Conservation (phyloP, 2,797 vertebrate genomes). For the Phoebastria nigripes region DNA sequence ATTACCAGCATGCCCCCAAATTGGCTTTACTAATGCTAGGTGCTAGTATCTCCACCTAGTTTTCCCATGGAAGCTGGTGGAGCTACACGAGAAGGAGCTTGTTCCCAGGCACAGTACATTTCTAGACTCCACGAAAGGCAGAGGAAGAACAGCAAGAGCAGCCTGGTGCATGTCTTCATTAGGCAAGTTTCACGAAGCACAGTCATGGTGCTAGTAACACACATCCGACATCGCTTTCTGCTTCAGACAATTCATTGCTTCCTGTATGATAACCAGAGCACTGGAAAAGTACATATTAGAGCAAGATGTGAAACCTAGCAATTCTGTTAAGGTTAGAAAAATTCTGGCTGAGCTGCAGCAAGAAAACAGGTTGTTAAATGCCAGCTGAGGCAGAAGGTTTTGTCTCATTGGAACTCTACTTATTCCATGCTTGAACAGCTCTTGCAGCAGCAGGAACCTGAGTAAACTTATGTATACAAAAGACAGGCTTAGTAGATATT, state of each 20-base stretch:
- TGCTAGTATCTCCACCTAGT: not conserved
- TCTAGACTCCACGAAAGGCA: not conserved
- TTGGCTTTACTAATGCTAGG: accelerated
- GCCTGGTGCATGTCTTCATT: not conserved
- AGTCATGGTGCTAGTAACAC: not conserved
- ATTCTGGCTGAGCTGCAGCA: conserved; percentile 67
- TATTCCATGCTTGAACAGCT: conserved; percentile 70
- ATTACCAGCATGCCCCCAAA: not conserved
- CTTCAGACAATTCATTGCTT: not conserved
- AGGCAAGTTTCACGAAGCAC: not conserved
- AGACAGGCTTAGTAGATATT: conserved; percentile 64
- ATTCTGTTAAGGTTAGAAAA: conserved; percentile 66
- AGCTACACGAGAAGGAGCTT: not conserved
- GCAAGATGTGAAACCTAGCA: conserved; percentile 44
- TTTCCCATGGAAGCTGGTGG: not conserved
- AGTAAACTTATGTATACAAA: conserved; percentile 57
- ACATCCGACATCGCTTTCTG: not conserved
- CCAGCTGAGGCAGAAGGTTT: conserved; percentile 75
- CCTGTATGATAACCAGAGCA: not conserved
- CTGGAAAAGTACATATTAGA: conserved; percentile 7
- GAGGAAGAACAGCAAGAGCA: not conserved
- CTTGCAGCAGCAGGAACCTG: conserved; percentile 62
- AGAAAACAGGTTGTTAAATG: conserved; percentile 76
- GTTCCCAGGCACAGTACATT: not conserved
- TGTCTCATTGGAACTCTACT: conserved; percentile 70